Base-by-base conservation (phyloP, 2,888 invertebrate genomes). In the Microctonus hyperodae region DNA sequence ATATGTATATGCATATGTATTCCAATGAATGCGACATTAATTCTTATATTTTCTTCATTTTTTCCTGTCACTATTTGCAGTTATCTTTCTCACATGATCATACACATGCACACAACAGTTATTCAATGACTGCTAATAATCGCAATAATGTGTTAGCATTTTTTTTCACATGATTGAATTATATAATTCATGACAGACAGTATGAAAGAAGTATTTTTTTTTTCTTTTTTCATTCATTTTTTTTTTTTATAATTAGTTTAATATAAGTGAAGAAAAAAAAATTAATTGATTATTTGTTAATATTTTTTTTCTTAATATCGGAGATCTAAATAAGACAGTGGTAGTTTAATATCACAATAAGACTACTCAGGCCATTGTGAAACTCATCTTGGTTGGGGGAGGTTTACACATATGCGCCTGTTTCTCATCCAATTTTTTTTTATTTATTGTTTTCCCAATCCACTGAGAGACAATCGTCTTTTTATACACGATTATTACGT, bases 311-410 rank as follows among this genome's bases (percentile, higher is more conserved):
- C 82, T 82, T 82, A 83, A 80, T 77, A 83, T 79, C 78, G 79
- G 83, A 83, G 83, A 83, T 83, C 83, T 83, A 83, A 82, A 77
- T 82, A 83, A 83, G 83, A 83, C 83, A 83, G 83, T 83, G 83
- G 82, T 83, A 83, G 83, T 82, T 82, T 83, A 83, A 83, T 83
- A 83, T 83, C 83, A 83, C 83, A 83, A 83, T 83, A 83, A 82
- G 83, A 83, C 83, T 83, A 83, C 82, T 83, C 83, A 83, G 83
- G 83, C 83, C 83, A 44, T 82, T 81, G 77, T 76, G 73, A 78
- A 79, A 77, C 73, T 76, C n/a, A n/a, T n/a, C 6, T 44, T 44
- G 44, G 72, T 31, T 55, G 16, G 77, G 76, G 74, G 73, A 72
- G 71, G 68, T 72, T 74, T 57, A 64, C 65, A 37, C 57, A 40